These are phyloP conservation scores for Magallana angulata DNA, from an alignment of 1,140 invertebrate genomes.

Conservation along the genomic window DNA sequence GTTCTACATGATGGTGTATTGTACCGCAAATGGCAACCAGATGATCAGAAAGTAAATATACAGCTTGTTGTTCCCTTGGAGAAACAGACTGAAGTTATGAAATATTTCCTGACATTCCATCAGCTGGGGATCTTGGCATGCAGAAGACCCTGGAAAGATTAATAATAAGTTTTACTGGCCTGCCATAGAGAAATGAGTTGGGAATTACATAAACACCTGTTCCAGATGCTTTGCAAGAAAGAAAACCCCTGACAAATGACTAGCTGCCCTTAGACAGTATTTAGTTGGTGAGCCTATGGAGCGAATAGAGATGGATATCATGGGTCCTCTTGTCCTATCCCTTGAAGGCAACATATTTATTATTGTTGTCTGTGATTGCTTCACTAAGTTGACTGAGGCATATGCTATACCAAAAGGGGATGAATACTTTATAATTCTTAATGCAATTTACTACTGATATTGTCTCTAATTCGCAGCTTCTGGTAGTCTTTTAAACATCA, in stretches of 20 bases:
- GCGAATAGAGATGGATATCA: conserved; percentile 70
- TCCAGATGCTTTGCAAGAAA: conserved; percentile 46
- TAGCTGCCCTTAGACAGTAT: conserved; percentile 39
- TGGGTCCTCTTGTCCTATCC: conserved; percentile 70
- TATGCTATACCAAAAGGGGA: no score
- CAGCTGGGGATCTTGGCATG: conserved; percentile 55
- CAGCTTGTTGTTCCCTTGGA: conserved; percentile 50
- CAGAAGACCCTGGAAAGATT: conserved; percentile 40
- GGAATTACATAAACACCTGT: conserved; percentile 45
- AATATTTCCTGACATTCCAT: conserved; percentile 50
- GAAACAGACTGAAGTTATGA: neutral
- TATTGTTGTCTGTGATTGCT: no score
- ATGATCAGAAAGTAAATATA: neutral
- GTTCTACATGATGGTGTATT: conserved; percentile 47
- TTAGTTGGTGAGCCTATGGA: conserved; percentile 61
- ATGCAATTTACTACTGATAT: no score
- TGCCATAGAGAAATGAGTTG: conserved; percentile 39
- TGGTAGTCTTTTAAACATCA: no score
- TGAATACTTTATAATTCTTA: no score
- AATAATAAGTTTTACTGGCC: conserved; percentile 54
- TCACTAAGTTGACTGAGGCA: no score
- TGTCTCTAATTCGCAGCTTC: no score
- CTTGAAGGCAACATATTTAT: no score
- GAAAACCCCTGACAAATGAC: neutral
- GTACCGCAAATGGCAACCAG: conserved; percentile 28